Base-by-base conservation (phyloP, 1,140 invertebrate species). In the Calosoma granatense region DNA sequence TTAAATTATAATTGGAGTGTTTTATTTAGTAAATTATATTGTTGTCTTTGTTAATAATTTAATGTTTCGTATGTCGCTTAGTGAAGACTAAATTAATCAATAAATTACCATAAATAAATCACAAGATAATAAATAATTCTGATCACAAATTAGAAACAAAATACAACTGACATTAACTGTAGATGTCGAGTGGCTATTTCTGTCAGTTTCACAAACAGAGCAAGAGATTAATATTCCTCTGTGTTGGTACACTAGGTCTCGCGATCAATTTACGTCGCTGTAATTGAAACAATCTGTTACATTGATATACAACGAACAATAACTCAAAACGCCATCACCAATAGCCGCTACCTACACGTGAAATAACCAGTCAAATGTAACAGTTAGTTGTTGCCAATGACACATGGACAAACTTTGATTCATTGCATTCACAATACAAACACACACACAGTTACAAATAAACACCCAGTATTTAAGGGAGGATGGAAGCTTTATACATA, bases 1-100 rank as follows among this genome's bases (percentile, higher is more conserved):
- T n/a, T n/a, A n/a, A n/a, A n/a, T n/a, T n/a, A n/a, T n/a, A 52
- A 52, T 52, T 52, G 19, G 20, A 20, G 19, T 12, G 19, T 21
- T 12, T 52, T 52, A 17, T n/a, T 52, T 53, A 58, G 54, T 58
- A 47, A 47, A 58, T 53, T 58, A 53, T 53, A 21, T n/a, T n/a
- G n/a, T n/a, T n/a, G n/a, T n/a, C n/a, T n/a, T n/a, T n/a, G n/a
- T 51, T 54, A 53, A 17, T 41, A 51, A 53, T 39, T 58, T 36
- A 51, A 53, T 58, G 36, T 53, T 58, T 53, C 21, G 36, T 36
- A 57, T 14, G 47, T 11, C 4, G 14, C 26, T 30, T 30, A 30
- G 4, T 30, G 4, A 30, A 30, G 14, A 30, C 14, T 6, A 30
- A 6, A 30, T 30, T 30, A 30, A 30, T 30, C 4, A 30, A 30